Evolutionary conservation across 2,797 vertebrate genomes (phyloP), one percentile per base, ranked within the genome.

Genomic region (Vultur gryphus): DNA sequence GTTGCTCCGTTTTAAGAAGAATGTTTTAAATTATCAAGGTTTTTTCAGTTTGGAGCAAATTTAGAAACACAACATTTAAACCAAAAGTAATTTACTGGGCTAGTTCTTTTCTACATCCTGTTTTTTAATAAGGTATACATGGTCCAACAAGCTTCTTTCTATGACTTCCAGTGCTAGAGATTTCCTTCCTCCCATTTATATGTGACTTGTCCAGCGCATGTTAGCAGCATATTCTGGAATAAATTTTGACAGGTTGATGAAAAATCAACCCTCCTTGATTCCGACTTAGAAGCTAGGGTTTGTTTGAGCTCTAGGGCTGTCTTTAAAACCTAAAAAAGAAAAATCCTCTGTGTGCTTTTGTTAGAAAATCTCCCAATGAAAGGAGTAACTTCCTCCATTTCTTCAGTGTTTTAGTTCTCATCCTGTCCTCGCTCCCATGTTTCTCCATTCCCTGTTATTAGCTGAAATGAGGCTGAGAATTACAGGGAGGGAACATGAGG

Each of bases 1-100:
- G 28, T 79, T 79, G 52, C 88, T 93, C 4, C 0, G 26, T 81
- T 94, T 91, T 72, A 71, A 93, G 91, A 51, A 82, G 29, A 39
- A 83, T 66, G 54, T 77, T 89, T 96, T 69, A 69, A 84, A 88
- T 92, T 89, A 85, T 46, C 55, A 72, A 67, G 7, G 2, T 8
- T 41, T 61, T 84, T 87, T 62, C 52, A 75, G 51, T 92, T 67
- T 86, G 65, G 51, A 67, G 37, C 16, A 93, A 84, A 90, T 70
- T 86, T 77, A 58, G 84, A 88, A 75, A 78, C 12, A 77, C 19
- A 86, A 52, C 21, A 73, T 54, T 96, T 54, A 88, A 95, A 75
- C 61, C 37, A 87, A 85, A 95, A 82, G 84, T 77, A 88, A 87
- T 72, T 88, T 97, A 59, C 87, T 91, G 44, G 48, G 39, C 51